phyloP scores from a whole-genome alignment of 2,797 vertebrate species.

The Urophycis tenuis region DNA sequence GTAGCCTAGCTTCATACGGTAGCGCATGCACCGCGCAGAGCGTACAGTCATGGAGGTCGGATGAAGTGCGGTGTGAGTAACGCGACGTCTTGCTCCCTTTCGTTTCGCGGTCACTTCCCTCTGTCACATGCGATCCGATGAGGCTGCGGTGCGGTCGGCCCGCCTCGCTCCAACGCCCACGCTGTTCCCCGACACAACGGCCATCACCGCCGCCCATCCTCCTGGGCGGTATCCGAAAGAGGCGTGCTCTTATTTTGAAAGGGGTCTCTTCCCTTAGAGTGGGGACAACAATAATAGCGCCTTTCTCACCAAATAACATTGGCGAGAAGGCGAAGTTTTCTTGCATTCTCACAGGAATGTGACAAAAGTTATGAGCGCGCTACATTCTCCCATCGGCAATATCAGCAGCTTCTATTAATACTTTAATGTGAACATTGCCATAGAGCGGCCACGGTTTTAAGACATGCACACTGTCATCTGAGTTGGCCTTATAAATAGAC shows the following conservation, averaged over 20 bases:
- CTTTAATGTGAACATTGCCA: neutral
- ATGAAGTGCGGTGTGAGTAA: neutral
- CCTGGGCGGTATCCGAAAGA: slow-evolving; percentile 35
- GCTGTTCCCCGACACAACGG: slow-evolving; percentile 24
- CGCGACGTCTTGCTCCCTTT: neutral
- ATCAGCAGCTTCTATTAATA: neutral
- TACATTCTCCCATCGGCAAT: neutral
- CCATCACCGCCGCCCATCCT: slow-evolving; percentile 21
- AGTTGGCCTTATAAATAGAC: slow-evolving; percentile 11
- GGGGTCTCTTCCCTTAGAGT: neutral
- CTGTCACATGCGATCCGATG: neutral
- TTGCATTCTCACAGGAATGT: slow-evolving; percentile 20
- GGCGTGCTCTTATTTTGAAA: slow-evolving; percentile 17
- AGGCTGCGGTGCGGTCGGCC: neutral
- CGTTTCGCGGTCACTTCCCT: neutral
- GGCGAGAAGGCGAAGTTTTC: neutral
- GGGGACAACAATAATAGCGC: neutral
- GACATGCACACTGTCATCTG: neutral
- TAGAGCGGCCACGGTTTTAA: neutral
- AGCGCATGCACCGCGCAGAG: neutral
- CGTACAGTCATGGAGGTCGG: neutral
- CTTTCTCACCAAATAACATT: slow-evolving; percentile 27
- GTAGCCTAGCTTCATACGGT: neutral
- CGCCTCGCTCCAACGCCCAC: slow-evolving; percentile 21
- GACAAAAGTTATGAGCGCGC: neutral